Evolutionary conservation across 2,797 vertebrate species (phyloP), one percentile per base, ranked within the genome.

Genomic region (Geotrypetes seraphini): DNA sequence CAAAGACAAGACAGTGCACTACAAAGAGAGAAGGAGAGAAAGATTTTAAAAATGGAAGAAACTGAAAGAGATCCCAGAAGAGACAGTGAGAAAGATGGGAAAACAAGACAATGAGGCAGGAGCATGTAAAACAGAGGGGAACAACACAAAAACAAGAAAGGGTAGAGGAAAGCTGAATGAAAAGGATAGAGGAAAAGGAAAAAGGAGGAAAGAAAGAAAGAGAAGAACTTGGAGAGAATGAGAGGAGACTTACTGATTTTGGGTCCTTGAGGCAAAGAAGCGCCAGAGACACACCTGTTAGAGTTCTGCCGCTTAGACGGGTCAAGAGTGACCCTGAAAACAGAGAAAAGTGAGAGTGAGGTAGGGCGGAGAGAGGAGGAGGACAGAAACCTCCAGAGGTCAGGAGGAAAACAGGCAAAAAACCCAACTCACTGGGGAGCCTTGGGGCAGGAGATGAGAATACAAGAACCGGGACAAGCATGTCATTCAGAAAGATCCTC

Each of bases 221-320:
- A 18, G 16, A 15, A n/a, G n/a, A n/a, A n/a, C n/a, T n/a, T n/a
- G n/a, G n/a, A n/a, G n/a, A n/a, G n/a, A n/a, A n/a, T 25, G 27
- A 32, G 66, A 71, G 46, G 29, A 32, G 73, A 94, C 92, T 96
- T 91, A 96, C 91, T 89, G 92, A 94, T 92, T 82, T 93, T 96
- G 83, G 91, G 85, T 90, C 89, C 91, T 86, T 93, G 91, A 64
- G 91, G 87, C 71, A 92, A 80, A 77, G 90, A 85, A 66, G 87
- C 83, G 72, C 91, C 91, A 68, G 90, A 92, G 53, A 96, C 90
- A 57, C 90, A 92, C 81, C 92, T 86, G 78, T 94, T 93, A 84
- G 91, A 93, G 76, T 87, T 89, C 86, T 94, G 92, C 66, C 91
- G 87, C 85, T 94, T 96, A 81, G 91, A 93, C 17, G 92, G 89